phyloP scores from a whole-genome alignment of 2,113 vertebrate species.

The Paraplagusia blochii region DNA sequence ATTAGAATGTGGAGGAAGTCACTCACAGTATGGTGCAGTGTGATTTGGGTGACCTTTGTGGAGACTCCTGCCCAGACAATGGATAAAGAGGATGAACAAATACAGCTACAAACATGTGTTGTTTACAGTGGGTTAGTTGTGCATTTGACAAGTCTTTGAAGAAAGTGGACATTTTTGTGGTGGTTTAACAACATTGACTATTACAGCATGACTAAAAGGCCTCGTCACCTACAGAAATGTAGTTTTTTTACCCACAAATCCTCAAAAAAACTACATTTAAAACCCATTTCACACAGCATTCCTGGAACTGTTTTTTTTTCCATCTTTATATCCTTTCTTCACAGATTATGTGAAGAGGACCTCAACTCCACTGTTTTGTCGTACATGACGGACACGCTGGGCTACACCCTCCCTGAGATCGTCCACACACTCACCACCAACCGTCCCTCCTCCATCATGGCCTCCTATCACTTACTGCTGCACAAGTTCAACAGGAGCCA shows the following conservation, averaged over 20 bases:
- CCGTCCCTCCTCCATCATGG: constrained; percentile 79
- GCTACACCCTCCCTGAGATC: constrained; percentile 75
- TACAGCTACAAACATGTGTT: too few species aligned
- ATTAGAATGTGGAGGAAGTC: too few species aligned
- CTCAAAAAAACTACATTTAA: constrained; percentile 2
- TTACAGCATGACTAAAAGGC: constrained; percentile 43
- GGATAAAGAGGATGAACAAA: too few species aligned
- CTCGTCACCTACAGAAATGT: constrained; percentile 32
- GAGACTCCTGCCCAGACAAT: too few species aligned
- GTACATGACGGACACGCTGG: constrained; percentile 76
- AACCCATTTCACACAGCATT: background rate
- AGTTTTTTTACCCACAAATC: constrained; percentile 6
- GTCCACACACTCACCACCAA: constrained; percentile 76
- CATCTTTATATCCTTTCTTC: background rate
- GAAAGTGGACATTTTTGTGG: constrained; percentile 54
- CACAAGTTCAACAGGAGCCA: constrained; percentile 77
- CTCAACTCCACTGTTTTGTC: constrained; percentile 76
- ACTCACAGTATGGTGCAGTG: too few species aligned
- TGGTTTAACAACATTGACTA: constrained; percentile 40
- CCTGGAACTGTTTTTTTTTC: background rate
- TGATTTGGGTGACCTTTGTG: too few species aligned
- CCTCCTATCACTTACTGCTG: constrained; percentile 80
- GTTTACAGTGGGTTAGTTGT: too few species aligned
- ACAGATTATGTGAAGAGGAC: constrained; percentile 75
- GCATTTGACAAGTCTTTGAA: constrained; percentile 19